These are phyloP conservation scores for Cephus sareptanus DNA, from an alignment of 2,888 invertebrate species.

Conservation along the genomic window DNA sequence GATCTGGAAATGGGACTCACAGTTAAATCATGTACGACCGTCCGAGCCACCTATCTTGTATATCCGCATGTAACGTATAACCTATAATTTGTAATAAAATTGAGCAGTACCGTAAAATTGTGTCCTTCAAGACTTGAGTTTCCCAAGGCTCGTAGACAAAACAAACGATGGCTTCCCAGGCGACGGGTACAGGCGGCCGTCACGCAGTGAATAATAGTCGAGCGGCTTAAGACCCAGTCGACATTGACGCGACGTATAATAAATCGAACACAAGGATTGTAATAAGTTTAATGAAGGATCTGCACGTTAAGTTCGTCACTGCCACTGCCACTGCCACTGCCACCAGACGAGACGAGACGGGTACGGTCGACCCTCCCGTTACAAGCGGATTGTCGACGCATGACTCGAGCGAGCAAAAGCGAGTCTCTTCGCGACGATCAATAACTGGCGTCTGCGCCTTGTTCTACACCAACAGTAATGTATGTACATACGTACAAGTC, in stretches of 20 bases:
- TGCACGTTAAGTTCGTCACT: constrained; percentile 2
- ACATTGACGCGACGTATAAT: neutral
- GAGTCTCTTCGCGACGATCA: constrained; percentile 1
- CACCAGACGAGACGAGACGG: constrained; percentile 1
- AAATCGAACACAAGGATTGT: neutral
- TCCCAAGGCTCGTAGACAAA: neutral
- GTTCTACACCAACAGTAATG: neutral
- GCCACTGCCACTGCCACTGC: constrained; percentile 6
- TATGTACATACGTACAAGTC: neutral
- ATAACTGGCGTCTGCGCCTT: constrained; percentile 4
- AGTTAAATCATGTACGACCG: neutral
- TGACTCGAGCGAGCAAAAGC: neutral
- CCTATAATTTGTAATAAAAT: neutral
- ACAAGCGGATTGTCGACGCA: neutral
- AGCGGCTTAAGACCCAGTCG: neutral
- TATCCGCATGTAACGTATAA: neutral
- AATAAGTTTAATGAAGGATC: neutral
- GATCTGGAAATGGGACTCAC: neutral
- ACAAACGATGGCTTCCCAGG: neutral
- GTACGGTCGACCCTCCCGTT: neutral
- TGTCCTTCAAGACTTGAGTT: neutral
- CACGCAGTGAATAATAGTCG: neutral
- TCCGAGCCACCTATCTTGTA: neutral
- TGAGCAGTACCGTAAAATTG: neutral
- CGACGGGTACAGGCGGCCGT: neutral